Conservation (phyloP, 2,888 invertebrate genomes). For the Rhagium mordax region DNA sequence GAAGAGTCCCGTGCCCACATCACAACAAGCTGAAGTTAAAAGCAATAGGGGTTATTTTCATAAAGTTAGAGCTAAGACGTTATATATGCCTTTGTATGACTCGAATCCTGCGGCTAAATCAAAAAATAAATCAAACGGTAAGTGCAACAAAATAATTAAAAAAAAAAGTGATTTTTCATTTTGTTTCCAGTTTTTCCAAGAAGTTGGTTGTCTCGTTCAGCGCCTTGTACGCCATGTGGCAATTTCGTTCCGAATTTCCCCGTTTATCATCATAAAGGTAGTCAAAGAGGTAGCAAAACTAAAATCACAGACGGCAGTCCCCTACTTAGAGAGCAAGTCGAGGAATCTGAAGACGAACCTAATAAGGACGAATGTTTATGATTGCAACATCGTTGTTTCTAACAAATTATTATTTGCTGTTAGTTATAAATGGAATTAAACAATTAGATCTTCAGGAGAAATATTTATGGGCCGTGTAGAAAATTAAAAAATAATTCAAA, state of each 20-base stretch:
- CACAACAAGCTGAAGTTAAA: conserved; percentile 58
- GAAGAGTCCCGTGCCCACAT: conserved; percentile 69
- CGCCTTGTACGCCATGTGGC: conserved; percentile 85
- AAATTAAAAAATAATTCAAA: not conserved
- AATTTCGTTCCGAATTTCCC: conserved; percentile 79
- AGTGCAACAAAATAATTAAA: conserved; percentile 39
- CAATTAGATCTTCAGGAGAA: not conserved
- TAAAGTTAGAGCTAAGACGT: conserved; percentile 76
- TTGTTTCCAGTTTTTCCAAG: conserved; percentile 59
- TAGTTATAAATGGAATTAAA: not conserved
- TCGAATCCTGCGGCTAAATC: conserved; percentile 52
- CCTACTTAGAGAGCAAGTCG: conserved; percentile 73
- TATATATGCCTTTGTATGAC: conserved; percentile 78
- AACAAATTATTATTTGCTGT: conserved; percentile 3
- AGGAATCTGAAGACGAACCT: conserved; percentile 69
- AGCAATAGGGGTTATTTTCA: conserved; percentile 70
- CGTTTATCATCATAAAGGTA: conserved; percentile 62
- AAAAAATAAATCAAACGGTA: conserved; percentile 55
- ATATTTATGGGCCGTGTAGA: not conserved
- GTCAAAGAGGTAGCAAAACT: conserved; percentile 71
- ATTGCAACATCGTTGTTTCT: conserved; percentile 32
- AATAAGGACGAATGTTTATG: conserved; percentile 48
- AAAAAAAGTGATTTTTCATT: not conserved
- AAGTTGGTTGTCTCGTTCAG: conserved; percentile 82
- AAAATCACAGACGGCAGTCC: conserved; percentile 77